Base-by-base conservation (phyloP, 1,140 invertebrate genomes). In the Ptiloglossa arizonensis region DNA sequence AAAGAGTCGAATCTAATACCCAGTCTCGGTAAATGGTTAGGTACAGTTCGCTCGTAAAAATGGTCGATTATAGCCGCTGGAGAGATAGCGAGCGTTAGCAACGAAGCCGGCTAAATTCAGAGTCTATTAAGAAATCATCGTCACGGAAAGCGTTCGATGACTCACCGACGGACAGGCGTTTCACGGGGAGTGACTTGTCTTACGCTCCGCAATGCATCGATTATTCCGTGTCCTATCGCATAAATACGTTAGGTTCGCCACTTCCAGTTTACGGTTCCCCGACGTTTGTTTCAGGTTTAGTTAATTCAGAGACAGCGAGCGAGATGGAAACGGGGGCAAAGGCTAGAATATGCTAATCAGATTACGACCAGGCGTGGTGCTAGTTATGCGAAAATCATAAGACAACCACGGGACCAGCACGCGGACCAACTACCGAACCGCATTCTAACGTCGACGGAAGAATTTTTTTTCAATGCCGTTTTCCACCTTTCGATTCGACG, bases 261-360 rank as follows among this genome's bases (percentile, higher is more conserved):
- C n/a, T 2, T 22, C 2, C 3, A 24, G 22, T 4, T 19, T 41
- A 35, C 56, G 8, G 22, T 54, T 32, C 32, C 9, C 27, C 3
- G 9, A 22, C 64, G 5, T 44, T 76, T 38, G 29, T 67, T 74
- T 35, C 6, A 44, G 22, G 35, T 56, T 50, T 32, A 15, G 32
- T 60, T 76, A 76, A 76, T 68, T 67, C 32, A 59, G 57, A 50
- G 50, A 46, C n/a, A 1, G 52, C 19, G 4, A 35, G 54, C n/a
- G n/a, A 24, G 60, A 44, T 27, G 22, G 15, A 56, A 35, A 32
- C 19, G 41, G 59, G 64, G 64, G 54, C 73, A 76, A 76, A 76
- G 54, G 48, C 64, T 59, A 76, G 54, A 13, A 76, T 76, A 76
- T 76, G 73, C 73, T 76, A 76, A 76, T 76, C 67, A 69, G 64